Evolutionary conservation across 1,140 invertebrate species (phyloP), one percentile per base, ranked within the genome.

Genomic region (Diabrotica undecimpunctata): DNA sequence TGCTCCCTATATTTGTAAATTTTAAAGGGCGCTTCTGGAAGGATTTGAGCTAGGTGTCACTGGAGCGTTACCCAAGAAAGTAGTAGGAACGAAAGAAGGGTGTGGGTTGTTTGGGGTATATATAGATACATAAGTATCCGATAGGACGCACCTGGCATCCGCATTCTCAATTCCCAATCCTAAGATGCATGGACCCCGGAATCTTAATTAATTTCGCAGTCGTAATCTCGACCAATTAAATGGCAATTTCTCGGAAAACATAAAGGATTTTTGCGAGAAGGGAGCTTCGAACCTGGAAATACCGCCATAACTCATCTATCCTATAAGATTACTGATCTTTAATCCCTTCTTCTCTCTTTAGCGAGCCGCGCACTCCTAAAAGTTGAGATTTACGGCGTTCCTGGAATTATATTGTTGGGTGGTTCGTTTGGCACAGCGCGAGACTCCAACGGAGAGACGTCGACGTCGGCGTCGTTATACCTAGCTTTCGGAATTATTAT

Each of bases 291-390:
- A 69, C 69, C 66, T 69, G 71, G 71, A 75, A 78, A 77, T 79
- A 76, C 73, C 81, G 80, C 80, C 82, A 85, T 85, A 85, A 85
- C 79, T 85, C 84, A 85, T 85, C 82, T 79, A 80, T 79, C 78
- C 83, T 82, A 82, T 84, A 84, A 87, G 85, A 87, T 87, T 86
- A 86, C 84, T 86, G 84, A 87, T 87, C 85, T 87, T 86, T 87
- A 87, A 87, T 87, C 85, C 85, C 82, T 82, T 82, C 68, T 73
- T 72, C 72, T 76, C 75, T 76, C 75, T 76, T 75, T 77, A 77
- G 74, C 74, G 72, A 72, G 72, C 79, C 76, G 77, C 75, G 78
- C 79, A 80, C 82, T 82, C 81, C 83, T 84, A 84, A 85, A 87
- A 86, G 83, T 86, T 86, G 84, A 87, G 85, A 87, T 87, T 86